phyloP scores from a whole-genome alignment of 2,888 invertebrate species.

The Dasysyrphus albostriatus region DNA sequence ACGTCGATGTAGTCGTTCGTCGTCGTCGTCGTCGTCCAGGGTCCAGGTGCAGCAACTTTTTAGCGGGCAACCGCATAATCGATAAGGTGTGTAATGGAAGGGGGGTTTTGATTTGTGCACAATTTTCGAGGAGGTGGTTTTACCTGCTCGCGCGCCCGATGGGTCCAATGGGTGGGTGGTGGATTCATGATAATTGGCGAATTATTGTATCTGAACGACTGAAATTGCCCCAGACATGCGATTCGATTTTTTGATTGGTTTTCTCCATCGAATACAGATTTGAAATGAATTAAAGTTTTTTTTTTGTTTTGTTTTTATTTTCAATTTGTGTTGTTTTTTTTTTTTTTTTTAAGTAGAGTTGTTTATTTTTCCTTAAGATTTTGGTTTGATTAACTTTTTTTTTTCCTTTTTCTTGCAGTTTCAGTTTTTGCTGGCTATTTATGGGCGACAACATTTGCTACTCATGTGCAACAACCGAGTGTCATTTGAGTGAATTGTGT shows the following conservation, averaged over 20 bases:
- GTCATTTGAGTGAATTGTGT: conserved; percentile 65
- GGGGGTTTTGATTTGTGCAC: neutral
- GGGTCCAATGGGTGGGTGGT: conserved; percentile 53
- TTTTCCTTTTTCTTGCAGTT: conserved; percentile 39
- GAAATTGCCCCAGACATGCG: conserved; percentile 73
- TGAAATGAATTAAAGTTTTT: conserved; percentile 56
- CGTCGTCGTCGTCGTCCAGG: neutral
- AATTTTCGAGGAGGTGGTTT: conserved; percentile 28
- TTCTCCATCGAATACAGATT: conserved; percentile 66
- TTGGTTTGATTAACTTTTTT: conserved; percentile 33
- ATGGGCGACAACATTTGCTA: conserved; percentile 69
- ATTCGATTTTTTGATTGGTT: conserved; percentile 74
- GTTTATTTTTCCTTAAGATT: conserved; percentile 39
- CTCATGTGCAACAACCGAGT: conserved; percentile 61
- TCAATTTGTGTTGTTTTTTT: neutral
- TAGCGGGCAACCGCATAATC: conserved; percentile 13
- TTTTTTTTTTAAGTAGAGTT: conserved; percentile 21
- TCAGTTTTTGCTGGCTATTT: conserved; percentile 48
- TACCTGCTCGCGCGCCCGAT: conserved; percentile 35
- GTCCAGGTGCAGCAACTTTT: conserved; percentile 59
- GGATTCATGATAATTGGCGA: conserved; percentile 72
- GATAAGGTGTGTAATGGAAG: neutral
- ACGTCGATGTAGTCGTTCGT: neutral
- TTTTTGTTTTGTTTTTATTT: conserved; percentile 26
- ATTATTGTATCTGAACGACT: conserved; percentile 73